A percentile compares a stretch with the other conserved stretches of the same genome.
Evolutionary conservation across 2,797 vertebrate genomes (phyloP).

Genomic region (Darevskia mixta): DNA sequence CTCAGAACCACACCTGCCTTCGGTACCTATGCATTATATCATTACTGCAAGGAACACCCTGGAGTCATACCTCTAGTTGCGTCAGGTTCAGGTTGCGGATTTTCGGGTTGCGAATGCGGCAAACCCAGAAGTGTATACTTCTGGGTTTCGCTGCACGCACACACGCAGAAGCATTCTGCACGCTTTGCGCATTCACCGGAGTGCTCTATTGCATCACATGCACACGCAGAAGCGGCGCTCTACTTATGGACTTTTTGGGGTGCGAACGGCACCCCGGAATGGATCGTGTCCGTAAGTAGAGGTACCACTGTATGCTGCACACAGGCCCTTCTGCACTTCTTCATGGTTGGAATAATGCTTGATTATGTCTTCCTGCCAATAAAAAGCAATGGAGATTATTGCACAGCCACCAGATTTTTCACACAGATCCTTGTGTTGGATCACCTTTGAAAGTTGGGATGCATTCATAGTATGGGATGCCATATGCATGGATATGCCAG

Average conservation of each 20-base stretch:
- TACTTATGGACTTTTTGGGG: too few species aligned
- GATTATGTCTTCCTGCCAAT: neutral
- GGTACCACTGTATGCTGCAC: neutral
- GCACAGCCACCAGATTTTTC: neutral
- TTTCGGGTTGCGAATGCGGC: too few species aligned
- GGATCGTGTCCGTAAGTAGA: too few species aligned
- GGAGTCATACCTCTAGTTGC: too few species aligned
- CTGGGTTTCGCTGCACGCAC: rapidly evolving
- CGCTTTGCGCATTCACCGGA: too few species aligned
- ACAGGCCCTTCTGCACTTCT: neutral
- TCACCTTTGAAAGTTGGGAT: neutral
- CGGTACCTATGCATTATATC: neutral
- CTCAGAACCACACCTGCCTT: neutral
- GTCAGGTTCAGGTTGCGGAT: too few species aligned
- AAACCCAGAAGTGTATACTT: too few species aligned
- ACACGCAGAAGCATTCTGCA: too few species aligned
- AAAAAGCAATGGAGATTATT: neutral
- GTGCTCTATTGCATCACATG: too few species aligned
- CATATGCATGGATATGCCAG: too few species aligned
- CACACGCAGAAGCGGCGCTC: too few species aligned
- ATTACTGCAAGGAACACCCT: neutral
- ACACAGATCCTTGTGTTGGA: neutral
- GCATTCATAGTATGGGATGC: neutral
- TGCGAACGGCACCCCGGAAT: too few species aligned
- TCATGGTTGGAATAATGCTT: neutral